Evolutionary conservation across 1,140 invertebrate species (phyloP), one percentile per base, ranked within the genome.

Genomic region (Heliconius congener): DNA sequence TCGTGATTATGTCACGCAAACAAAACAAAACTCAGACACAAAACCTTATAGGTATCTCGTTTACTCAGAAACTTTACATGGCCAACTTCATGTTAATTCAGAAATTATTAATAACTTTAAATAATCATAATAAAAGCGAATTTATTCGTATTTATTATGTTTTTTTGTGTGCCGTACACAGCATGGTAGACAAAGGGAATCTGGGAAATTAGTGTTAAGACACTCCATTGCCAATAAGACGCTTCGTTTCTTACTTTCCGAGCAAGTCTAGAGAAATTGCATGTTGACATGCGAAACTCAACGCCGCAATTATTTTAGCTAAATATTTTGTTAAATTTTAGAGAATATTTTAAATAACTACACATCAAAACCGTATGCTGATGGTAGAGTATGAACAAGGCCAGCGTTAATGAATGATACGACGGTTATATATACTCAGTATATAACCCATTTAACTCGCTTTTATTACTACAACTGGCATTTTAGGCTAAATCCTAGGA

Each of bases 381-480:
- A 60, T 52, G 18, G 50, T 52, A 60, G n/a, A 0, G 9, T 57
- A 57, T 37, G 27, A 74, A 78, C 75, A 81, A 83, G 80, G 75
- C 77, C 77, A 83, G 50, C 76, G 77, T 76, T 81, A 81, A 81
- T 83, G 73, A 75, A 79, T 79, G 76, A 77, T 76, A 80, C 66
- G 66, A 46, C 37, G 23, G 55, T 11, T 9, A 57, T 23, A 23
- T 57, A 23, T 3, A 23, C 19, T 57, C n/a, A 3, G 8, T 57
- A 23, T 23, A 57, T 57, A 19, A 52, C 4, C 16, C 18, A 52
- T 52, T 52, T 52, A 52, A 52, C 50, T 19, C 50, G 16, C 18
- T 46, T 16, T 16, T 46, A 16, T 16, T 46, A 16, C 42, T 46
- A 16, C 42, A 16, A 46, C 13, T 46, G 13, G 1, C 42, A 1